Evolutionary conservation across 2,113 vertebrate species (phyloP), one percentile per base, ranked within the genome.

Genomic region (Rhineura floridana): DNA sequence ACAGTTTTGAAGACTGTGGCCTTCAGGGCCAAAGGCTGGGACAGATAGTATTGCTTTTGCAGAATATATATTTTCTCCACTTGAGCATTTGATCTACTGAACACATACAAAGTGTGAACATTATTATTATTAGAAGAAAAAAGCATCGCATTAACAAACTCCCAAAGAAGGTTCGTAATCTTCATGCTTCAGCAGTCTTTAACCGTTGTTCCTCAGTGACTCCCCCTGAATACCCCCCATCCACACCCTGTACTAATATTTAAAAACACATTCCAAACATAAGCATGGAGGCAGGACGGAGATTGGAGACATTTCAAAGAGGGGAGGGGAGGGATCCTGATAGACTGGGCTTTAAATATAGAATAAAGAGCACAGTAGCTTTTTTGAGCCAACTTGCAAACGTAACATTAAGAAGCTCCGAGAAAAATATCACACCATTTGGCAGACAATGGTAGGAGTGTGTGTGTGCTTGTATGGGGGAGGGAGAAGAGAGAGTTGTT

Each of bases 321-420:
- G 82, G 87, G 92, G 89, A 84, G 75, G 36, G 44, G 39, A 25
- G 9, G 39, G 76, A 87, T 85, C 50, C 91, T 62, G 90, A 90
- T 88, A 91, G 88, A 77, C 89, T 89, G 90, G 52, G 87, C 90
- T 88, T 86, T 86, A 92, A 93, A 93, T 85, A 93, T 93, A 95
- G 93, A 90, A 90, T 77, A 65, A 39, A 50, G 63, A 2, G 76
- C n/a, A 46, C 39, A 28, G 65, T 0, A 2, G 52, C 86, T 90
- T 70, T 82, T 91, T 33, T 13, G 6, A 83, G 70, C 33, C 63
- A 76, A 4, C 11, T 50, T n/a, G 59, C 39, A 67, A 83, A 23
- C 48, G 23, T 90, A 85, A 84, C 84, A 15, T 91, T 72, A 2
- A 89, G 92, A 93, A 80, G 33, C 46, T 84, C 85, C 84, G 46